Conservation (phyloP, 2,113 vertebrate species). For the Epinephelus lanceolatus region DNA sequence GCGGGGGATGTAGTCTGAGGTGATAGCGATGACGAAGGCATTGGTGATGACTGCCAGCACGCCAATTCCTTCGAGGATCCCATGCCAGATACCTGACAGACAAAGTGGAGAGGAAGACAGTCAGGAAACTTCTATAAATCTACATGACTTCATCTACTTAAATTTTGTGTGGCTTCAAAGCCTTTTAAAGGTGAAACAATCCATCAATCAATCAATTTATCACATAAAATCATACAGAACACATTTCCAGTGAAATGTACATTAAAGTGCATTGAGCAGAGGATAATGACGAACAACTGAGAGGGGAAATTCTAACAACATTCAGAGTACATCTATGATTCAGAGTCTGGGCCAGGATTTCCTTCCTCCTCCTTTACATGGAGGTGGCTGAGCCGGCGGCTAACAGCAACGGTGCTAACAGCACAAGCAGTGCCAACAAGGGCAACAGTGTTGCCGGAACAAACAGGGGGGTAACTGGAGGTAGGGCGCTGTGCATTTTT, state of each 20-base stretch:
- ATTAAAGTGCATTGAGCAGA: background rate
- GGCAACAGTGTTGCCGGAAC: no score
- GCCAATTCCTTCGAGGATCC: conserved; percentile 97
- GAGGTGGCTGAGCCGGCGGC: no score
- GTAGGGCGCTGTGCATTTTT: no score
- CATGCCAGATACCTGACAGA: conserved; percentile 95
- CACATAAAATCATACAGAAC: no score
- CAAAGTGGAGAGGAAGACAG: background rate
- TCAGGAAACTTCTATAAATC: background rate
- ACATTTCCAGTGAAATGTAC: no score
- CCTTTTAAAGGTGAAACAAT: conserved; percentile 1
- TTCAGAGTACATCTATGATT: no score
- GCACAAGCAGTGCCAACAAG: no score
- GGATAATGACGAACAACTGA: background rate
- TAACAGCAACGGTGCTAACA: no score
- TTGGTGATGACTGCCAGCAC: conserved; percentile 98
- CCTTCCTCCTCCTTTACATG: no score
- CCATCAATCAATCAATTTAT: no score
- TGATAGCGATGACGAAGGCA: conserved; percentile 98
- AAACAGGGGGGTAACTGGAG: no score
- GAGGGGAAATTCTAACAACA: background rate
- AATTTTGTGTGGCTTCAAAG: background rate
- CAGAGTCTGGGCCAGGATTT: no score
- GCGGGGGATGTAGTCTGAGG: conserved; percentile 98
- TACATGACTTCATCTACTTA: background rate